Evolutionary conservation across 2,113 vertebrate species (phyloP).

Genomic region (Sialia sialis): DNA sequence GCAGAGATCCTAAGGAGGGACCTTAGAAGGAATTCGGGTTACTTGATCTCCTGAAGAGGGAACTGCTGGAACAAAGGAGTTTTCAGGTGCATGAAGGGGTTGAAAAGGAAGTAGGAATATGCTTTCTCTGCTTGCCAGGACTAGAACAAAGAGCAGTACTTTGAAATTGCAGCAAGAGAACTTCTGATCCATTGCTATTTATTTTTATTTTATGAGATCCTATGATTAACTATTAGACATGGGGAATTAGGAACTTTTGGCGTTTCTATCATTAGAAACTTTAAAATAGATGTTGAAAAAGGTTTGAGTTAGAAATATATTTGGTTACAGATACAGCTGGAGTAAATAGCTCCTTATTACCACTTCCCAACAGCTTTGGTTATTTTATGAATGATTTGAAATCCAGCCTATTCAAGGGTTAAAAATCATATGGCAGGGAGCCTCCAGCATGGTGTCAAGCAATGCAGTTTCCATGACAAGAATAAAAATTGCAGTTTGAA

Average conservation of each 20-base stretch:
- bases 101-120: not conserved
- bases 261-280: not conserved
- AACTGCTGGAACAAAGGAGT: not conserved
- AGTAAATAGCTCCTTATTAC: not conserved
- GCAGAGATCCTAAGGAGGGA: not conserved
- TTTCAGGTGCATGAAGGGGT: not conserved
- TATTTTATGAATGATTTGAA: not conserved
- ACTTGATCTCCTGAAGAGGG: not conserved
- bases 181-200: not conserved
- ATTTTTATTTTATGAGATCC: not conserved
- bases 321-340: not conserved
- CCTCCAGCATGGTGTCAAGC: not conserved
- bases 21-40: not conserved
- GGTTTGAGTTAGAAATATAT: not conserved
- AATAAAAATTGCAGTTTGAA: not conserved
- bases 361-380: not conserved
- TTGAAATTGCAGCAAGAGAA: not conserved
- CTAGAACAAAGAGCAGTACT: not conserved
- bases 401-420: not conserved
- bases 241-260: not conserved
- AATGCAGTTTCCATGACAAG: not conserved
- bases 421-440: not conserved
- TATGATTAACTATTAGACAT: not conserved
- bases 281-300: not conserved
- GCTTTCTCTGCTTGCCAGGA: not conserved